Evolutionary conservation across 1,140 invertebrate species (phyloP), one percentile per base, ranked within the genome.

Genomic region (Formica exsecta): DNA sequence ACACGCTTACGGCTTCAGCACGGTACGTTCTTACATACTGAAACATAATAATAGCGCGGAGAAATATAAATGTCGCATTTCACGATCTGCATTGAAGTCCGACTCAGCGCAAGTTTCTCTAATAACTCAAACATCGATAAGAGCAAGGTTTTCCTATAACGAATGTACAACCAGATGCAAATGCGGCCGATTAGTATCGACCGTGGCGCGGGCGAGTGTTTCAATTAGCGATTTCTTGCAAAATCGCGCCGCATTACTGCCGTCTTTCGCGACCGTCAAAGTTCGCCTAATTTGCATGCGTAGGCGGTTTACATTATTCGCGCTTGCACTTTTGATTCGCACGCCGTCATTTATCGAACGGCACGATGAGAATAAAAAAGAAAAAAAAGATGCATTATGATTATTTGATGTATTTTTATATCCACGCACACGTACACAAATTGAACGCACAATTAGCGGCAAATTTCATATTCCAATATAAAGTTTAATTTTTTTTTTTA

Each of bases 181-280:
- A 83, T 83, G 68, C 51, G 57, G 38, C 16, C 29, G 79, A 83
- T 83, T 61, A 44, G 38, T 32, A 83, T 83, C 79, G 48, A 25
- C 64, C 19, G 22, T 29, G 57, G 41, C 61, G 16, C 76, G 48
- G 57, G 62, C 77, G 48, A 57, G 64, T 13, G 29, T 83, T 83
- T 83, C 79, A 83, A 83, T 83, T 83, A 83, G 68, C 38, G 51
- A 83, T 83, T 83, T 83, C 79, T 73, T 59, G 36, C 38, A 70
- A 83, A 74, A 83, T 83, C 68, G 79, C 68, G 54, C 13, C 68
- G 68, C 68, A 83, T 73, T 83, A 83, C 54, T 19, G 25, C 38
- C 54, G 73, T 4, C 3, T 83, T 83, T 83, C 38, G 68, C 68
- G 54, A 13, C 68, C 79, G 19, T 16, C 66, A 19, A 83, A 74